A percentile compares a stretch with the other conserved stretches of the same genome.
Conservation (phyloP, 2,797 vertebrate genomes). For the Lithobates sylvaticus region DNA sequence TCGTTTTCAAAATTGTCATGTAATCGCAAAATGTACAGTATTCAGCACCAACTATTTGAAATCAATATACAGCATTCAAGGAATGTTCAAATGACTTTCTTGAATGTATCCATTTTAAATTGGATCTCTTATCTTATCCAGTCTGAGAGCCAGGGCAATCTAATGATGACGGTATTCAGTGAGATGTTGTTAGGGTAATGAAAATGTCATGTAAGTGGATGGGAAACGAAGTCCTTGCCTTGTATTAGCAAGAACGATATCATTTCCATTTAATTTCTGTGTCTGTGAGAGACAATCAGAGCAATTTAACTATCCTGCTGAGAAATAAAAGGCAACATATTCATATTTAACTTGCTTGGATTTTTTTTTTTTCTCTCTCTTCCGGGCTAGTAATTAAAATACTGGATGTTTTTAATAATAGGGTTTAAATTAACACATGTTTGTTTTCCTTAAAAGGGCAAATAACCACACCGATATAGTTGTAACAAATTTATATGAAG, state of each 20-base stretch:
- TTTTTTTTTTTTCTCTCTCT: slow-evolving; percentile 2
- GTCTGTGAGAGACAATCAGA: slow-evolving; percentile 62
- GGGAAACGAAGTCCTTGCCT: slow-evolving; percentile 53
- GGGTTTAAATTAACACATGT: slow-evolving; percentile 46
- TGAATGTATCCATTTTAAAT: slow-evolving; percentile 50
- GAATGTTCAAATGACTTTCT: slow-evolving; percentile 35
- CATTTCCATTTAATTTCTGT: slow-evolving; percentile 63
- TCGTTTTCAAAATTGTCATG: neutral
- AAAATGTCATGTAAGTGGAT: slow-evolving; percentile 61
- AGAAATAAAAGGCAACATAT: slow-evolving; percentile 57
- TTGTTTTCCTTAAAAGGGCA: slow-evolving; percentile 37
- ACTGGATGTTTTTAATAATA: slow-evolving; percentile 37
- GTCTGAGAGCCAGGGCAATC: slow-evolving; percentile 37
- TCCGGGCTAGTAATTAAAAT: slow-evolving; percentile 38
- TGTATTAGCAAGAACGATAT: slow-evolving; percentile 60
- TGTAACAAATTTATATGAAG: slow-evolving; percentile 47
- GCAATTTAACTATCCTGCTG: slow-evolving; percentile 61
- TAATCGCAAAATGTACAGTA: slow-evolving; percentile 1
- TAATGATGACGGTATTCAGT: slow-evolving; percentile 59
- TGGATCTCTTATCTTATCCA: slow-evolving; percentile 49
- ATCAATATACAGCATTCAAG: slow-evolving; percentile 42
- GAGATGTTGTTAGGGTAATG: slow-evolving; percentile 61
- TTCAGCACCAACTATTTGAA: neutral
- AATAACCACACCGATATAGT: slow-evolving; percentile 17
- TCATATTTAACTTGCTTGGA: slow-evolving; percentile 51